Conservation (phyloP, 2,113 vertebrate species). For the Entomyzon cyanotis region DNA sequence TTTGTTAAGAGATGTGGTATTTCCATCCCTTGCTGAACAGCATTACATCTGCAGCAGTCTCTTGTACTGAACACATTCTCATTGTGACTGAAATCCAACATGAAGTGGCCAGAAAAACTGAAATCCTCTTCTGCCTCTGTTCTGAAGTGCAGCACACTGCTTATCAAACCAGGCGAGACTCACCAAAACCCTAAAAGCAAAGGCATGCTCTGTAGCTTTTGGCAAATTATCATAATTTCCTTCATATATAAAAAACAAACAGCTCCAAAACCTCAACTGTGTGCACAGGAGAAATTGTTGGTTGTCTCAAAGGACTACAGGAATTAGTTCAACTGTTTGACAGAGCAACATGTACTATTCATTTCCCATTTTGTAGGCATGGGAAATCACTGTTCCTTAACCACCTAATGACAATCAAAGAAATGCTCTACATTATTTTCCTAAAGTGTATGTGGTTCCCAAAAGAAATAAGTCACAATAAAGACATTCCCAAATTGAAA, state of each 20-base stretch:
- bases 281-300: background rate
- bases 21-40: background rate
- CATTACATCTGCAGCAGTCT: background rate
- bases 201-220: background rate
- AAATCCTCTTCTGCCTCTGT: background rate
- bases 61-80: background rate
- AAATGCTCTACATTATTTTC: background rate
- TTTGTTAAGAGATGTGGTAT: background rate
- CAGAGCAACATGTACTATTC: background rate
- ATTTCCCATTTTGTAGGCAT: background rate
- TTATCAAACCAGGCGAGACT: background rate
- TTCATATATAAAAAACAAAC: background rate
- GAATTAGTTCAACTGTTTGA: constrained; percentile 22
- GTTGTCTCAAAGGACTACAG: constrained; percentile 6
- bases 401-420: background rate
- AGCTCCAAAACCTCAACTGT: background rate
- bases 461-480: background rate
- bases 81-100: background rate
- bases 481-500: constrained; percentile 10
- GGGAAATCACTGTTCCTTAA: constrained; percentile 18
- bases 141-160: background rate
- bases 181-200: background rate
- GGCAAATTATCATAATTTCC: background rate
- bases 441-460: background rate
- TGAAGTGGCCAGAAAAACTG: background rate